Percentiles rank a stretch among this genome's conserved stretches.
Conservation (phyloP, 2,888 invertebrate species). For the Agonopterix subpropinquella region DNA sequence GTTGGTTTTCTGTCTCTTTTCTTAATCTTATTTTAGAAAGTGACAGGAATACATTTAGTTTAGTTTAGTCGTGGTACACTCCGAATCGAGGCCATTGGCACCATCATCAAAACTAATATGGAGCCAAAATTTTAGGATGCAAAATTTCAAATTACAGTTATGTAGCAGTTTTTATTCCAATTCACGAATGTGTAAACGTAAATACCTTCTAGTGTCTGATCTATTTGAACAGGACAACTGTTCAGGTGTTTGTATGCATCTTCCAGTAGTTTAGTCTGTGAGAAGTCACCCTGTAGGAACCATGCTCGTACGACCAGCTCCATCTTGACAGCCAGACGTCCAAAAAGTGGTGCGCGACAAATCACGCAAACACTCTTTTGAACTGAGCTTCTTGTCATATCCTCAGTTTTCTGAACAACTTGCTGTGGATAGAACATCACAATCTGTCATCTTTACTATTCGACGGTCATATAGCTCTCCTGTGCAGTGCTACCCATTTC, state of each 20-base stretch:
- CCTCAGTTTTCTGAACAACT: constrained; percentile 92
- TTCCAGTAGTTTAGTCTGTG: constrained; percentile 89
- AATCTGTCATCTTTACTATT: too few relatives aligned
- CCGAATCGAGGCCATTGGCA: too few relatives aligned
- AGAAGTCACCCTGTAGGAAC: constrained; percentile 96
- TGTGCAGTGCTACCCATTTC: too few relatives aligned
- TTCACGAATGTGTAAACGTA: not conserved
- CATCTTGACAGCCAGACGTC: constrained; percentile 95
- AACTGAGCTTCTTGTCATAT: constrained; percentile 97
- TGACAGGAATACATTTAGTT: too few relatives aligned
- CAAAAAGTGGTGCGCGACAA: constrained; percentile 93
- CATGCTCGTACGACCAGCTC: constrained; percentile 97
- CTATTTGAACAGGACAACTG: constrained; percentile 81
- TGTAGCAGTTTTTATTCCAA: too few relatives aligned
- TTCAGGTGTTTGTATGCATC: constrained; percentile 96
- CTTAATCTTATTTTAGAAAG: too few relatives aligned
- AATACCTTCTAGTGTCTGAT: constrained; percentile 67
- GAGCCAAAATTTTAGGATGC: not conserved
- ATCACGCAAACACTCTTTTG: constrained; percentile 99
- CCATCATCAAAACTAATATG: too few relatives aligned
- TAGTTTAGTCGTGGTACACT: too few relatives aligned
- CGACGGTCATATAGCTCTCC: too few relatives aligned
- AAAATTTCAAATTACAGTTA: not conserved
- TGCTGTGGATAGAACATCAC: constrained; percentile 75
- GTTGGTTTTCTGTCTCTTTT: too few relatives aligned